Conservation (phyloP, 2,797 vertebrate species). For the Cirrhinus molitorella region DNA sequence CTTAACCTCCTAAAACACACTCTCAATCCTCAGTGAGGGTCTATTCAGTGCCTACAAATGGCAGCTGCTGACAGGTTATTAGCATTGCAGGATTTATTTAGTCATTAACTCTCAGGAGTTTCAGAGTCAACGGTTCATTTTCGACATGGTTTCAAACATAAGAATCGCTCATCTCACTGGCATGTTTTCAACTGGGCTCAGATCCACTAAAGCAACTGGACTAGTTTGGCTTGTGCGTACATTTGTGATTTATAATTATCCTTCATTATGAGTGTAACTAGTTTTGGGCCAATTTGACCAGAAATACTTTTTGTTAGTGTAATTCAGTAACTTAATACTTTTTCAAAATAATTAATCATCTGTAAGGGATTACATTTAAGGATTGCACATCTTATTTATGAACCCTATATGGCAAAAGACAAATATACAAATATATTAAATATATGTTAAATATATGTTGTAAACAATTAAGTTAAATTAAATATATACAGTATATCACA, state of each 20-base stretch:
- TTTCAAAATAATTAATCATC: no score
- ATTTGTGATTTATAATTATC: neutral
- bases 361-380: no score
- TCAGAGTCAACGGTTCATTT: constrained; percentile 8
- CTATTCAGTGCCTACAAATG: constrained; percentile 58
- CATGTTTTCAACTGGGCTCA: constrained; percentile 11
- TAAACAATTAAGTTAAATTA: no score
- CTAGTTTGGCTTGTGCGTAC: neutral
- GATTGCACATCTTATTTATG: no score
- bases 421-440: no score
- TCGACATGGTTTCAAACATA: neutral
- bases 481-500: no score
- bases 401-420: no score
- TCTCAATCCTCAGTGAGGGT: constrained; percentile 69
- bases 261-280: neutral
- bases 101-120: constrained; percentile 21
- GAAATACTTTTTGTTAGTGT: neutral
- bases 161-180: constrained; percentile 3
- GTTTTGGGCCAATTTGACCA: neutral
- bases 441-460: no score
- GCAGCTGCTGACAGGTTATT: constrained; percentile 19
- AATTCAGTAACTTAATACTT: neutral
- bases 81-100: constrained; percentile 21
- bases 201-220: neutral
- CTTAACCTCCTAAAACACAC: constrained; percentile 66